phyloP scores from a whole-genome alignment of 92 coral and sea anemone species.

The Porites lobata region DNA sequence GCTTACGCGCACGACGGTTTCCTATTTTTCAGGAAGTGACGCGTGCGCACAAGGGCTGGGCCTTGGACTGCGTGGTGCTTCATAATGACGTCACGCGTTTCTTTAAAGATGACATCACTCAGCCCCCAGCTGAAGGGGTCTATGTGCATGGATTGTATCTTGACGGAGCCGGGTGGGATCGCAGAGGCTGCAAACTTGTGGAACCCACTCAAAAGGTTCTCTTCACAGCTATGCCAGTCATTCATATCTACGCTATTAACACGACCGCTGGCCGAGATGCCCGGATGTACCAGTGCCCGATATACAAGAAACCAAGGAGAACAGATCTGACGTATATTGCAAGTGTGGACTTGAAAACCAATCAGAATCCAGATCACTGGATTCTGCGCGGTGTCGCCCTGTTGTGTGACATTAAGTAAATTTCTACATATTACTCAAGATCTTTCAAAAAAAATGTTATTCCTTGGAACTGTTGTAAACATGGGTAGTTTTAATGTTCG shows the following conservation, averaged over 20 bases:
- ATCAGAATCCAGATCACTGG: constrained; percentile 99
- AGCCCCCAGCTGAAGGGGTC: constrained; percentile 95
- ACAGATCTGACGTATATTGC: constrained; percentile 97
- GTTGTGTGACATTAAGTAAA: constrained; percentile 93
- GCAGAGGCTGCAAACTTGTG: constrained; percentile 96
- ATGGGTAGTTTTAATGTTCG: neutral
- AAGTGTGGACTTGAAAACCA: constrained; percentile 97
- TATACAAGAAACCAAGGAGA: constrained; percentile 97
- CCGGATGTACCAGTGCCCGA: constrained; percentile 98
- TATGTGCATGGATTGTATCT: constrained; percentile 93
- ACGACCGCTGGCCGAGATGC: constrained; percentile 93
- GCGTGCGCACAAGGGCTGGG: constrained; percentile 99
- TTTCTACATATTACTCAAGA: neutral
- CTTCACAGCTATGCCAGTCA: constrained; percentile 95
- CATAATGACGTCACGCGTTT: constrained; percentile 97
- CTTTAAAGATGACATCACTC: constrained; percentile 94
- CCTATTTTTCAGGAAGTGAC: constrained; percentile 87
- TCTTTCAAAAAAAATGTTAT: neutral
- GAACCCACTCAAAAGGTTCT: constrained; percentile 91
- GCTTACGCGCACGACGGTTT: neutral
- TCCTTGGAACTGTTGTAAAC: neutral
- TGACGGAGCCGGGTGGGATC: constrained; percentile 99
- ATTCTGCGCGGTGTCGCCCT: constrained; percentile 98
- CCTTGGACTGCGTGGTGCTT: constrained; percentile 80
- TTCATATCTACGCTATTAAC: constrained; percentile 96